A percentile compares a stretch with the other conserved stretches of the same genome.
These are phyloP conservation scores for Hapalemur alaotrensis DNA, from an alignment of 2,797 vertebrate genomes.

Conservation along the genomic window DNA sequence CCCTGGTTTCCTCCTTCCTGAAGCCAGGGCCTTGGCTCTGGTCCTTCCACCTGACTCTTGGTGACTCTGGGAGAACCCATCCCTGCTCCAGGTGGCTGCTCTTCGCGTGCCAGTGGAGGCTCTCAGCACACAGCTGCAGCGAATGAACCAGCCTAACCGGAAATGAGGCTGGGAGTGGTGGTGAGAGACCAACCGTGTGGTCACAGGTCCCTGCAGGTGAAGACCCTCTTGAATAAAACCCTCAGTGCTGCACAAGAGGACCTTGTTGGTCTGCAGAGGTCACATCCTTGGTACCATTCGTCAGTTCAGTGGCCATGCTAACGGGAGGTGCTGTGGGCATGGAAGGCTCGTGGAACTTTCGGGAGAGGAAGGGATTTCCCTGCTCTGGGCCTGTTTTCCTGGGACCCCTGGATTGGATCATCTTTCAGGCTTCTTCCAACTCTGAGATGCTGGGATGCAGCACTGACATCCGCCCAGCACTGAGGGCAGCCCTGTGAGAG, in stretches of 20 bases:
- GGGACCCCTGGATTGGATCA: neutral
- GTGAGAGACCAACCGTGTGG: too few relatives aligned
- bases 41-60: neutral
- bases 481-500: too few relatives aligned
- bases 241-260: fast-evolving
- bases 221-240: neutral
- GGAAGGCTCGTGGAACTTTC: neutral
- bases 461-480: neutral
- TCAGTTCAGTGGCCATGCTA: neutral
- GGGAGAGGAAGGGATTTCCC: neutral
- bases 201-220: neutral
- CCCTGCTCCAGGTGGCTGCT: neutral
- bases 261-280: fast-evolving
- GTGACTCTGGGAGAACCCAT: neutral
- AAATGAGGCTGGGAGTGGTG: neutral
- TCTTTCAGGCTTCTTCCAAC: neutral
- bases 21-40: neutral
- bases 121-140: neutral
- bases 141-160: neutral
- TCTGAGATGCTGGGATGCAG: neutral
- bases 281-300: neutral
- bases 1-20: neutral
- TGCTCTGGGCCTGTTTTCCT: neutral
- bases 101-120: neutral
- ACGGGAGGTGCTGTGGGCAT: neutral